Base-by-base conservation (phyloP, 2,888 invertebrate genomes). In the Cephus sareptanus region DNA sequence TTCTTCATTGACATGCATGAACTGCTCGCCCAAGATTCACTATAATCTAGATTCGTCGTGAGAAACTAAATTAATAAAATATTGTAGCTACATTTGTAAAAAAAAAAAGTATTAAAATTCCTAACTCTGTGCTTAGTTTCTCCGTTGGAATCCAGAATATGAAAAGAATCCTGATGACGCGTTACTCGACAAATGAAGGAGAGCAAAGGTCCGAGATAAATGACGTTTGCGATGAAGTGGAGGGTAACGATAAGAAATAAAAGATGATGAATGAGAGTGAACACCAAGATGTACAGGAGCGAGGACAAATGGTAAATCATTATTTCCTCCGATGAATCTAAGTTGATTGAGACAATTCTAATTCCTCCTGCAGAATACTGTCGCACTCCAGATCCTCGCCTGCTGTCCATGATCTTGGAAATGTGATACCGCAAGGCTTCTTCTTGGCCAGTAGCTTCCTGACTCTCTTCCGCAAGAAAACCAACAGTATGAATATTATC, bases 391-490 rank as follows among this genome's bases (percentile, higher is more conserved):
- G 89, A 79, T 92, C 90, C 23, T 88, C 87, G 79, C 89, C 89
- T 3, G 88, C 88, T 3, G 87, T 84, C 92, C 92, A 92, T 1
- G 89, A 89, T 81, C 90, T 88, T 4, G 92, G 92, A 74, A 91
- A 90, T 3, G 77, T 83, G 15, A 90, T 86, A 11, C 92, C 91
- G 76, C 86, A 90, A 3, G 91, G 89, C 74, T 79, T 86, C 77
- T 87, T 89, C 34, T 88, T 88, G 1, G 90, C 90, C 75, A 92
- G 76, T 0, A 89, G 93, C 90, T 88, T 94, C 78, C 87, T 93
- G 88, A 90, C 94, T 91, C 85, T 93, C 88, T 90, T 93, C 86
- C 86, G 92, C 87, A 83, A 93, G 86, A 85, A 92, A 11, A 92
- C 90, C 74, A 92, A 81, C 12, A 92, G 81, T 15, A 92, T 77